A percentile compares a stretch with the other conserved stretches of the same genome.
Conservation (phyloP, 1,140 invertebrate genomes). For the Drosophila oshimai region DNA sequence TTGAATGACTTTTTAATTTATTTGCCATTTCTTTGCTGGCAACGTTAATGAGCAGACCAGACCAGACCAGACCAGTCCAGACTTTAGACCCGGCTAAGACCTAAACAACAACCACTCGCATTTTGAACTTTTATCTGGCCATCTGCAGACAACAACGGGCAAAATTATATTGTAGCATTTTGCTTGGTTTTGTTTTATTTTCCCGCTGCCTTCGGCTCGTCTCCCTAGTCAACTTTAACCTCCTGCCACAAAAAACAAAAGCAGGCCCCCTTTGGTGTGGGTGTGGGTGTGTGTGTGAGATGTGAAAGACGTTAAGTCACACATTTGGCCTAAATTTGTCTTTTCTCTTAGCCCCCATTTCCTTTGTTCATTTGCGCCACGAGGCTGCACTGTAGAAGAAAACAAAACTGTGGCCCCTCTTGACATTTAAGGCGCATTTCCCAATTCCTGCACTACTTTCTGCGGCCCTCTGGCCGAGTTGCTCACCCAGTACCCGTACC, state of each 20-base stretch:
- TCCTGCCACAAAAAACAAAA: conserved; percentile 70
- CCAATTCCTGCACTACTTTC: conserved; percentile 72
- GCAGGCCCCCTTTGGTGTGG: conserved; percentile 42
- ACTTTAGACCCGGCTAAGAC: conserved; percentile 22
- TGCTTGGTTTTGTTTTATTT: conserved; percentile 39
- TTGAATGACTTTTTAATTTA: conserved; percentile 81
- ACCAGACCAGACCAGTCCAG: neutral
- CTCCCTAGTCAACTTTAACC: conserved; percentile 75
- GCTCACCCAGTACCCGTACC: conserved; percentile 30
- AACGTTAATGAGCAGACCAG: conserved; percentile 67
- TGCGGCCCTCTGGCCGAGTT: conserved; percentile 38
- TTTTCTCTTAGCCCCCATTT: conserved; percentile 64
- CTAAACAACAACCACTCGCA: conserved; percentile 54
- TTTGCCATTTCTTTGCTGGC: conserved; percentile 77
- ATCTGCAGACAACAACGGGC: conserved; percentile 64
- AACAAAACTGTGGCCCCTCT: conserved; percentile 70
- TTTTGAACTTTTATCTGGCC: conserved; percentile 79
- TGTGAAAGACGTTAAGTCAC: conserved; percentile 80
- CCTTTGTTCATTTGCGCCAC: conserved; percentile 74
- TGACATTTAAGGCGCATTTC: conserved; percentile 74
- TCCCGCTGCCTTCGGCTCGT: conserved; percentile 27
- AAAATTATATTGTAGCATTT: conserved; percentile 77
- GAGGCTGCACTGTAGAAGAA: conserved; percentile 52
- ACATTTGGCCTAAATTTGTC: conserved; percentile 79
- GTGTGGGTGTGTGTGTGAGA: conserved; percentile 32